Evolutionary conservation across 1,140 invertebrate genomes (phyloP).

Genomic region (Temnothorax nylanderi): DNA sequence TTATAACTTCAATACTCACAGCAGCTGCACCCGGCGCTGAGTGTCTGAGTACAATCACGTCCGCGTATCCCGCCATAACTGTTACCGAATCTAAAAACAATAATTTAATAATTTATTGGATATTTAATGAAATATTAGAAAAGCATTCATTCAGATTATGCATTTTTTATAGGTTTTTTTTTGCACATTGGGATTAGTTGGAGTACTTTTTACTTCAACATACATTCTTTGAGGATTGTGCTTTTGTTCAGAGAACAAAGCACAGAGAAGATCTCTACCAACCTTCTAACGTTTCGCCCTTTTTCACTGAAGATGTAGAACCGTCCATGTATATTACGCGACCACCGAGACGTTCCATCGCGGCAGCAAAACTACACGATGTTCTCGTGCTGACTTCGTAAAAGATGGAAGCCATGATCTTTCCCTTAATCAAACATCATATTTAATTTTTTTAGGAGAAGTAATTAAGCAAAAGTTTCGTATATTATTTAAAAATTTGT

Average conservation of each 20-base stretch:
- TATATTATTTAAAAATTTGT: neutral
- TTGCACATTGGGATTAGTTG: neutral
- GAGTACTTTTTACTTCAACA: neutral
- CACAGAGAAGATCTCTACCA: neutral
- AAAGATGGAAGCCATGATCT: constrained; percentile 98
- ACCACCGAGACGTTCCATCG: constrained; percentile 98
- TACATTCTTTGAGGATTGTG: neutral
- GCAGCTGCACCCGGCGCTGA: constrained; percentile 96
- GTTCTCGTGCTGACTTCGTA: constrained; percentile 99
- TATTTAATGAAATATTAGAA: neutral
- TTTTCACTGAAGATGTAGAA: constrained; percentile 96
- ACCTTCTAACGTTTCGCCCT: constrained; percentile 98
- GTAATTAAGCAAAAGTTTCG: constrained; percentile 2
- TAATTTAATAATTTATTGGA: constrained; percentile 9
- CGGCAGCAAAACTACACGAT: constrained; percentile 97
- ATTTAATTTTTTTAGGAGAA: constrained; percentile 33
- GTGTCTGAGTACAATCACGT: constrained; percentile 97
- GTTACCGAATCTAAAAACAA: constrained; percentile 90
- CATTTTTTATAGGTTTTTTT: neutral
- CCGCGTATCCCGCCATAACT: constrained; percentile 95
- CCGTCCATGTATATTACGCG: constrained; percentile 96
- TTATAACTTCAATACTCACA: constrained; percentile 87
- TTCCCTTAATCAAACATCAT: constrained; percentile 88
- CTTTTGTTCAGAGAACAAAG: neutral
- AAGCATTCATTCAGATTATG: neutral